Conservation (phyloP, 2,888 invertebrate genomes). For the Yponomeuta malinellus region DNA sequence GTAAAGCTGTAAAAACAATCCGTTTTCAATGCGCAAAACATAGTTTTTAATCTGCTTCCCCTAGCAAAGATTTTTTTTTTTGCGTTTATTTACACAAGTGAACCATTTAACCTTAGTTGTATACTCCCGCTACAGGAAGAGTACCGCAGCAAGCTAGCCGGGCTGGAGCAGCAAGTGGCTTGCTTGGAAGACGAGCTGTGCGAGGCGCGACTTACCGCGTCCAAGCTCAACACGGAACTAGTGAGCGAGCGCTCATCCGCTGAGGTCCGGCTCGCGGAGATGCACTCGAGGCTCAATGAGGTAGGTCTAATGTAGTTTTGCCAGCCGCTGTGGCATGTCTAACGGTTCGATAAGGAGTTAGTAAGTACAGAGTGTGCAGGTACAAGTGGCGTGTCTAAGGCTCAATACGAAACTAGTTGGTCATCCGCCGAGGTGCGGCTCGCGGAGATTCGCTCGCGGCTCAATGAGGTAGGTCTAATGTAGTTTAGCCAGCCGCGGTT, state of each 20-base stretch:
- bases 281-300: constrained; percentile 92
- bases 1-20: too few relatives aligned
- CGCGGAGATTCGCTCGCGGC: constrained; percentile 91
- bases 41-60: too few relatives aligned
- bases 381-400: constrained; percentile 77
- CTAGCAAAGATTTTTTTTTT: too few relatives aligned
- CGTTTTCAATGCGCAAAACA: too few relatives aligned
- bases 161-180: constrained; percentile 88
- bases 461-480: constrained; percentile 80
- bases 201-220: constrained; percentile 86
- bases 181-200: constrained; percentile 92
- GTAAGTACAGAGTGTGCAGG: constrained; percentile 80
- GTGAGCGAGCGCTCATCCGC: constrained; percentile 90
- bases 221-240: constrained; percentile 91
- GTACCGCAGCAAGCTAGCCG: constrained; percentile 80
- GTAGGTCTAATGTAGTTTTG: constrained; percentile 41
- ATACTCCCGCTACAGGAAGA: constrained; percentile 72
- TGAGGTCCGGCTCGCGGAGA: constrained; percentile 90
- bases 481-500: too few relatives aligned
- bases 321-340: constrained; percentile 65
- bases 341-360: constrained; percentile 81
- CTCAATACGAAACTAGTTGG: constrained; percentile 90
- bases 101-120: too few relatives aligned
- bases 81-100: neutral
- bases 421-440: constrained; percentile 90